Conservation (phyloP, 2,888 invertebrate genomes). For the Cheilosia pagana region DNA sequence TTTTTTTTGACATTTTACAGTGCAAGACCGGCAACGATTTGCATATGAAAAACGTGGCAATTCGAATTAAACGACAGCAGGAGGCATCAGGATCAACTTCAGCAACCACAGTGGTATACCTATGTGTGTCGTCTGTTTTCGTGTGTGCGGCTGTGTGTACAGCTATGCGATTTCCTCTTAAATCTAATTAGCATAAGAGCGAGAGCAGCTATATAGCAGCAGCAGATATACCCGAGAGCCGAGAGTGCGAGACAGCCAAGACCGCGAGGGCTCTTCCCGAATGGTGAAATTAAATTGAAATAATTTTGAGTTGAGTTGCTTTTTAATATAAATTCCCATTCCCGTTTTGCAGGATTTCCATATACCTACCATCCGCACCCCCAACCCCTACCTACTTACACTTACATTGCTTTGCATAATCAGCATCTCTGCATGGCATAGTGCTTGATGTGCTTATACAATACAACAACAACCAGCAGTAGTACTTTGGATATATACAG, state of each 20-base stretch:
- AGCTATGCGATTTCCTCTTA: conserved; percentile 57
- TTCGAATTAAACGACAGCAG: conserved; percentile 64
- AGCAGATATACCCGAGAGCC: conserved; percentile 17
- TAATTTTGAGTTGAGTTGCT: conserved; percentile 68
- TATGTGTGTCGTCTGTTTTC: conserved; percentile 1
- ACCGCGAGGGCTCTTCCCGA: background rate
- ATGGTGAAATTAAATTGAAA: conserved; percentile 69
- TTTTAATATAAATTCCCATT: conserved; percentile 65
- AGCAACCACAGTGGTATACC: conserved; percentile 20
- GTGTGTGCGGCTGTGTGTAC: conserved; percentile 1
- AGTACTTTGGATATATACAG: background rate
- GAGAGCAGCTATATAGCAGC: background rate
- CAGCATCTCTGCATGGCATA: conserved; percentile 48
- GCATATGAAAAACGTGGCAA: conserved; percentile 69
- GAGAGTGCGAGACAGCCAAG: background rate
- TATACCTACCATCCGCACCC: too few species aligned
- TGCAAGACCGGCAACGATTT: conserved; percentile 54
- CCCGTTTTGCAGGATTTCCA: too few species aligned
- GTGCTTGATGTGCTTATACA: conserved; percentile 4
- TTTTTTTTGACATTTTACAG: conserved; percentile 51
- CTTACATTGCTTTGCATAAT: conserved; percentile 59
- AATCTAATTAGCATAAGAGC: conserved; percentile 70
- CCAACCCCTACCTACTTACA: background rate
- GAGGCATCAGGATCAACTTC: conserved; percentile 56
- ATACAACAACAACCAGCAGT: conserved; percentile 50